Percentiles rank a stretch among this genome's conserved stretches.
These are phyloP conservation scores for Phoenoteleia sp. DNA, from an alignment of 2,888 invertebrate species.

Conservation along the genomic window DNA sequence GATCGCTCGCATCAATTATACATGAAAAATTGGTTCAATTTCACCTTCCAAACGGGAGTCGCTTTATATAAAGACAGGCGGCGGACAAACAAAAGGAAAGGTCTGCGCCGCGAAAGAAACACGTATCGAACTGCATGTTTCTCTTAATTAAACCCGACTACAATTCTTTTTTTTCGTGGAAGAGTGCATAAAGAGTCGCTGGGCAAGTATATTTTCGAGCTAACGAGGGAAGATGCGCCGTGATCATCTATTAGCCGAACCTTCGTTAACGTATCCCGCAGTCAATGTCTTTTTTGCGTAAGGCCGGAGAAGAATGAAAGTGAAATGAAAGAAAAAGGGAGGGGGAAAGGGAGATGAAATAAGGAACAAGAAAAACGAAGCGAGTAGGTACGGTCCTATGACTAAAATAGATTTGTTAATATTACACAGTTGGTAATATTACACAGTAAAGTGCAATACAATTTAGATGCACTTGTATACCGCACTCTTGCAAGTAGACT, in stretches of 20 bases:
- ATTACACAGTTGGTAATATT: constrained; percentile 1
- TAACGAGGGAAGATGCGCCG: constrained; percentile 71
- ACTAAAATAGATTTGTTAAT: constrained; percentile 40
- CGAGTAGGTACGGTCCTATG: neutral
- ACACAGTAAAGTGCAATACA: too few relatives aligned
- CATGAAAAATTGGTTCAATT: constrained; percentile 26
- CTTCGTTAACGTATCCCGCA: constrained; percentile 67
- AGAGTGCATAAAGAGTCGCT: constrained; percentile 60
- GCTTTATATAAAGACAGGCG: constrained; percentile 25
- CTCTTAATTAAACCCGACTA: constrained; percentile 68
- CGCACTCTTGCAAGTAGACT: too few relatives aligned
- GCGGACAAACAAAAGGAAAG: constrained; percentile 17
- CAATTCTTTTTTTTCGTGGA: constrained; percentile 67
- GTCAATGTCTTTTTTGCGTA: constrained; percentile 64
- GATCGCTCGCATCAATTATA: neutral
- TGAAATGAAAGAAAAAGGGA: constrained; percentile 17
- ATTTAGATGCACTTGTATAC: too few relatives aligned
- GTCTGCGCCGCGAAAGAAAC: constrained; percentile 52
- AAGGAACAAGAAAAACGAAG: neutral
- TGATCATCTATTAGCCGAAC: constrained; percentile 68
- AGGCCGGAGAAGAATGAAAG: constrained; percentile 29
- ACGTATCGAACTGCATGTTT: constrained; percentile 63
- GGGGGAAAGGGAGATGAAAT: too few relatives aligned
- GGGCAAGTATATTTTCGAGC: constrained; percentile 62
- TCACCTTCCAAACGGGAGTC: constrained; percentile 23